Percentiles rank a stretch among this genome's conserved stretches.
Conservation (phyloP, 2,888 invertebrate genomes). For the Eulithis prunata region DNA sequence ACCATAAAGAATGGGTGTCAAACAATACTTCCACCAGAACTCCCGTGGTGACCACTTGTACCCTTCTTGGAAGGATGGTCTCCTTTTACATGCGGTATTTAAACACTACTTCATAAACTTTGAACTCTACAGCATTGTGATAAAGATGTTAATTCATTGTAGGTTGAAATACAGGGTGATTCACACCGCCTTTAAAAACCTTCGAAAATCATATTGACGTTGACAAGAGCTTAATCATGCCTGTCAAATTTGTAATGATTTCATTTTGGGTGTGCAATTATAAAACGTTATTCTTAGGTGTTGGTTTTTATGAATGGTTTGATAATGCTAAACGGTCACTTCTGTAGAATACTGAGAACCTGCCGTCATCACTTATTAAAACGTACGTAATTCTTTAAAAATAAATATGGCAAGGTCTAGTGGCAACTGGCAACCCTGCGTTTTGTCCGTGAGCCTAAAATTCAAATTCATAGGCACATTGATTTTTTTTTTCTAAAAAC, state of each 20-base stretch:
- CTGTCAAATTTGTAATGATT: conserved; percentile 40
- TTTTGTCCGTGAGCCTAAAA: too few relatives aligned
- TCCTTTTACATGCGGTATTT: conserved; percentile 19
- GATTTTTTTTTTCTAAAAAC: too few relatives aligned
- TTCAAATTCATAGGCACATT: too few relatives aligned
- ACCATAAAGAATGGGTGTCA: conserved; percentile 54
- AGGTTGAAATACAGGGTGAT: conserved; percentile 46
- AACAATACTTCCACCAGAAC: conserved; percentile 48
- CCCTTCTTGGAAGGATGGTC: conserved; percentile 62
- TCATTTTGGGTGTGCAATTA: conserved; percentile 32
- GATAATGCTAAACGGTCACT: conserved; percentile 14
- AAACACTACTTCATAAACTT: conserved; percentile 1
- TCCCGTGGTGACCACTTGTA: conserved; percentile 61
- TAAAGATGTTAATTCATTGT: conserved; percentile 19
- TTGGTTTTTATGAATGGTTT: conserved; percentile 23
- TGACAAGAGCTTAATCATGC: conserved; percentile 35
- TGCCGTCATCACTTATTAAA: not conserved
- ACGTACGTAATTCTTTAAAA: not conserved
- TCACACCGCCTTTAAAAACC: conserved; percentile 40
- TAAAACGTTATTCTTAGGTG: conserved; percentile 20
- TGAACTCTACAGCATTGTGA: not conserved
- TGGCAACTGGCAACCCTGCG: too few relatives aligned
- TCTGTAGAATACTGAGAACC: conserved; percentile 18
- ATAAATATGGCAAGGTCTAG: too few relatives aligned
- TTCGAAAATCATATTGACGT: conserved; percentile 26